These are phyloP conservation scores for Tetragnatha versicolor DNA, from an alignment of 1,140 invertebrate species.

Conservation along the genomic window DNA sequence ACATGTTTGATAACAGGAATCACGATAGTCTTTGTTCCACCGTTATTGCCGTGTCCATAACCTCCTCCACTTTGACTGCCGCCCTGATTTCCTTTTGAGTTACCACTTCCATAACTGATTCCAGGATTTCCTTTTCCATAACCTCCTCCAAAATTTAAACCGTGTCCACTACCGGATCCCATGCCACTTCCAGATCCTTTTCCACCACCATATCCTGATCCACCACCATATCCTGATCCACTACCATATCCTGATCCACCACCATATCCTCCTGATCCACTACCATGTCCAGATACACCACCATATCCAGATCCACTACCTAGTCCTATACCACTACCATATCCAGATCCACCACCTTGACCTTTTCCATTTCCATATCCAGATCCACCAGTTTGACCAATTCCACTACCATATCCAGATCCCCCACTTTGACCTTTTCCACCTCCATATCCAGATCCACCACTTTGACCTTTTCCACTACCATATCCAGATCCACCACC, in stretches of 20 bases:
- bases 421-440: neutral
- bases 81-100: neutral
- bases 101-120: neutral
- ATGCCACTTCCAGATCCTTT: neutral
- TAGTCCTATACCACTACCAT: neutral
- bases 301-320: neutral
- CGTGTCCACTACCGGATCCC: neutral
- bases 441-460: neutral
- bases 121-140: neutral
- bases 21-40: conserved; percentile 11
- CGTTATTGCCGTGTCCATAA: neutral
- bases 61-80: neutral
- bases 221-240: neutral
- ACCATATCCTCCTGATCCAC: neutral
- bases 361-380: neutral
- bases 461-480: neutral
- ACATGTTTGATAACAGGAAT: conserved; percentile 35
- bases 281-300: too few relatives aligned
- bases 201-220: neutral
- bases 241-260: neutral
- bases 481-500: neutral
- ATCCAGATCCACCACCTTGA: neutral
- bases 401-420: neutral
- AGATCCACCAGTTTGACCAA: neutral
- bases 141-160: neutral